Evolutionary conservation across 2,113 vertebrate genomes (phyloP).

Genomic region (Gracilinanus agilis): DNA sequence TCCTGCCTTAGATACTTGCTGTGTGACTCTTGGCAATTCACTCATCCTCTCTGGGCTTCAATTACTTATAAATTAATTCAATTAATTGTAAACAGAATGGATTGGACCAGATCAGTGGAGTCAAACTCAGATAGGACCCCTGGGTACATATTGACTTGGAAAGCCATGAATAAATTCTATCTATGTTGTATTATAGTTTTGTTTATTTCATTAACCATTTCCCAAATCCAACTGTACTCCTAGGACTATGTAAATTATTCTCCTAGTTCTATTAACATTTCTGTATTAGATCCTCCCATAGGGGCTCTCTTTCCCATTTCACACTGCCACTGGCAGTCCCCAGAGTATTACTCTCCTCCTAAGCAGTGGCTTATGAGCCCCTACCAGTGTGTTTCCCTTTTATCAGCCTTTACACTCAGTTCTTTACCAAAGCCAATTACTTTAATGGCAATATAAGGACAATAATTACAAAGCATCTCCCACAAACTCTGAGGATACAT

Average conservation of each 20-base stretch:
- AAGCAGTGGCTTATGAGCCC: not conserved
- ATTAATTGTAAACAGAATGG: slow-evolving; percentile 27
- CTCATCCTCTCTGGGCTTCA: not conserved
- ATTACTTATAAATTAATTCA: no score
- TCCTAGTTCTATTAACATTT: not conserved
- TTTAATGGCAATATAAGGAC: not conserved
- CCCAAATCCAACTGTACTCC: not conserved
- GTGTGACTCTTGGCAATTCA: slow-evolving; percentile 28
- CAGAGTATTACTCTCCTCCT: not conserved
- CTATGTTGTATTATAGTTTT: not conserved
- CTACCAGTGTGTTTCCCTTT: not conserved
- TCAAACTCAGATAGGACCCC: no score
- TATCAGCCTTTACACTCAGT: no score
- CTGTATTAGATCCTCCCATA: not conserved
- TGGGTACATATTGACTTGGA: not conserved
- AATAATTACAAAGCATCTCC: not conserved
- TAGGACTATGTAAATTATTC: not conserved
- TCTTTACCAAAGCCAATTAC: not conserved
- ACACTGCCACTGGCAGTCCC: not conserved
- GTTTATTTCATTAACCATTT: not conserved
- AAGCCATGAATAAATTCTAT: not conserved
- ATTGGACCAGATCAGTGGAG: not conserved
- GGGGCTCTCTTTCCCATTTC: not conserved
- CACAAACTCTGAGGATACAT: not conserved
- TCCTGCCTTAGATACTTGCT: not conserved